Conservation (phyloP, 2,888 invertebrate genomes). For the Theristus sp. region DNA sequence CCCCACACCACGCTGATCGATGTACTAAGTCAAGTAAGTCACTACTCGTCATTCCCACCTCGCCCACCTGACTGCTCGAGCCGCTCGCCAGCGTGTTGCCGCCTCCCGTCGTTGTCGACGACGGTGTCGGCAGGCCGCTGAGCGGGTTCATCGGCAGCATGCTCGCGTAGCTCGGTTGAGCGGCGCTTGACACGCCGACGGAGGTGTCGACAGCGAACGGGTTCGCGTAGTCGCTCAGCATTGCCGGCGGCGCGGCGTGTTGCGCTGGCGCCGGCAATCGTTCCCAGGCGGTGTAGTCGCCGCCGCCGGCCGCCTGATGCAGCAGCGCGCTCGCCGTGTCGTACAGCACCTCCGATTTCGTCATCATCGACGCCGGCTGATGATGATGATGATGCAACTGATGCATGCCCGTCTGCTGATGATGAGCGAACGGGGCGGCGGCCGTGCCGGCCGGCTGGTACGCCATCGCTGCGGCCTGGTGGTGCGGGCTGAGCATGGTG, state of each 20-base stretch:
- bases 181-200: no score
- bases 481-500: neutral
- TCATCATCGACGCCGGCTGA: no score
- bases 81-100: no score
- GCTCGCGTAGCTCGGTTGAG: neutral
- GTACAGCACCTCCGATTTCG: no score
- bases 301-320: neutral
- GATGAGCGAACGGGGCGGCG: neutral
- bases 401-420: neutral
- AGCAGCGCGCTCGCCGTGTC: neutral
- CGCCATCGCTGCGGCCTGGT: neutral
- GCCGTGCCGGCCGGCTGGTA: neutral
- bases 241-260: neutral
- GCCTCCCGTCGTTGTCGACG: neutral
- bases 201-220: neutral
- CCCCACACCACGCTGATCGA: no score
- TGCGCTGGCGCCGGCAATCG: neutral
- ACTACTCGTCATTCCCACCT: no score
- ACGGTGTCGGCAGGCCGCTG: slow-evolving; percentile 28
- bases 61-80: neutral
- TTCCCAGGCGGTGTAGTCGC: neutral
- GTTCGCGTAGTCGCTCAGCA: neutral
- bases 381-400: no score
- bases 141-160: slow-evolving; percentile 37
- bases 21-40: no score